phyloP scores from a whole-genome alignment of 2,113 vertebrate species.

The Tautogolabrus adspersus region DNA sequence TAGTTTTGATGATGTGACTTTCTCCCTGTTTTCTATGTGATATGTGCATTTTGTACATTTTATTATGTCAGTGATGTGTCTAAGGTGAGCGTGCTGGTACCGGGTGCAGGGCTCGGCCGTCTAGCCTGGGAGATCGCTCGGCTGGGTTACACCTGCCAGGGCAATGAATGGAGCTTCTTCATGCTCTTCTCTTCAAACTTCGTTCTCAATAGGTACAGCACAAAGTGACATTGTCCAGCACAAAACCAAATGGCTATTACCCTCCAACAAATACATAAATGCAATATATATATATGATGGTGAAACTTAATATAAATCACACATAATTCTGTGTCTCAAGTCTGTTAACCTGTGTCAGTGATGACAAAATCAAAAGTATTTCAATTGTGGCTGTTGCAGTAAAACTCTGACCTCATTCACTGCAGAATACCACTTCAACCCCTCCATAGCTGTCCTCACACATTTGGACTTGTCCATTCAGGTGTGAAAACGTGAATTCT shows the following conservation, averaged over 20 bases:
- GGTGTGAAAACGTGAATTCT: slow-evolving; percentile 94
- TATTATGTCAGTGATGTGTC: slow-evolving; percentile 91
- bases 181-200: slow-evolving; percentile 99
- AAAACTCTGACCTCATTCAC: not conserved
- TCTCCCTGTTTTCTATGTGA: slow-evolving; percentile 60
- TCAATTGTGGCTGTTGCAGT: too few species aligned
- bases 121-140: slow-evolving; percentile 97
- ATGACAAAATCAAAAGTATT: not conserved
- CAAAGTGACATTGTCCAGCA: not conserved
- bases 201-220: slow-evolving; percentile 95
- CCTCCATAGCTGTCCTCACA: not conserved
- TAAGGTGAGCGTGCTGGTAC: slow-evolving; percentile 95
- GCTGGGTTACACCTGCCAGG: slow-evolving; percentile 96
- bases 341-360: not conserved
- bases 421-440: not conserved
- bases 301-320: not conserved
- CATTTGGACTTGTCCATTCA: slow-evolving; percentile 72
- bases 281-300: not conserved
- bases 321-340: not conserved
- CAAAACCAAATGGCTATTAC: not conserved
- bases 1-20: slow-evolving; percentile 34
- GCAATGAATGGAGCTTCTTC: slow-evolving; percentile 99
- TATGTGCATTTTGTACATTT: slow-evolving; percentile 68
- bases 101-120: slow-evolving; percentile 97
- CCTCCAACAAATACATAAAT: not conserved